phyloP scores from a whole-genome alignment of 1,140 invertebrate species.

The Rhopalosiphum maidis region DNA sequence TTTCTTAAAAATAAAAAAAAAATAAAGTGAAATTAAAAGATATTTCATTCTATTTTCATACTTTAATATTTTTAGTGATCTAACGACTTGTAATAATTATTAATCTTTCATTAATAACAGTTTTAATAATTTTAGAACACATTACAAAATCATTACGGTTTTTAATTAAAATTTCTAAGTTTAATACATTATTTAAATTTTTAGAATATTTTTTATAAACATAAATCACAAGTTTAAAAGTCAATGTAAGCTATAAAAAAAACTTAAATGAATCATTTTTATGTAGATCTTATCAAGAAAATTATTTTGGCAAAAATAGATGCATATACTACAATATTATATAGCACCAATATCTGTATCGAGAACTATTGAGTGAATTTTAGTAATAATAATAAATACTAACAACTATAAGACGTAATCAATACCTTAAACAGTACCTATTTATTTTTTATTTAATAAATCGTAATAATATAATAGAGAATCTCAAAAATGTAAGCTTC shows the following conservation, averaged over 20 bases:
- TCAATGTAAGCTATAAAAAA: not conserved
- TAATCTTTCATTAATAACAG: conserved; percentile 9
- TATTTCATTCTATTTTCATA: not conserved
- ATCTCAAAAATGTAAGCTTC: too few relatives aligned
- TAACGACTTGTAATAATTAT: not conserved
- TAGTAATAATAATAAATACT: too few relatives aligned
- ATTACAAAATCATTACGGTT: not conserved
- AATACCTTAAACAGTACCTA: too few relatives aligned
- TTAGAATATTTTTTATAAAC: not conserved
- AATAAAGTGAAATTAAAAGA: not conserved
- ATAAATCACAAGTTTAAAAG: not conserved
- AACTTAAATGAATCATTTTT: too few relatives aligned
- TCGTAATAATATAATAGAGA: too few relatives aligned
- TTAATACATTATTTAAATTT: not conserved
- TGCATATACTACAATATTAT: too few relatives aligned
- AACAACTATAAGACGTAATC: too few relatives aligned
- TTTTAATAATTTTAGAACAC: not conserved
- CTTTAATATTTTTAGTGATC: not conserved
- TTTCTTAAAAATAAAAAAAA: not conserved
- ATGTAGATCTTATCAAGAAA: too few relatives aligned
- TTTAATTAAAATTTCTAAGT: not conserved
- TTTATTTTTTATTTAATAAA: too few relatives aligned
- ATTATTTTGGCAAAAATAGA: too few relatives aligned
- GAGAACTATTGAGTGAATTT: too few relatives aligned
- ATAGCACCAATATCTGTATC: too few relatives aligned